These are phyloP conservation scores for Podarcis siculus DNA, from an alignment of 2,797 vertebrate species.

Conservation along the genomic window DNA sequence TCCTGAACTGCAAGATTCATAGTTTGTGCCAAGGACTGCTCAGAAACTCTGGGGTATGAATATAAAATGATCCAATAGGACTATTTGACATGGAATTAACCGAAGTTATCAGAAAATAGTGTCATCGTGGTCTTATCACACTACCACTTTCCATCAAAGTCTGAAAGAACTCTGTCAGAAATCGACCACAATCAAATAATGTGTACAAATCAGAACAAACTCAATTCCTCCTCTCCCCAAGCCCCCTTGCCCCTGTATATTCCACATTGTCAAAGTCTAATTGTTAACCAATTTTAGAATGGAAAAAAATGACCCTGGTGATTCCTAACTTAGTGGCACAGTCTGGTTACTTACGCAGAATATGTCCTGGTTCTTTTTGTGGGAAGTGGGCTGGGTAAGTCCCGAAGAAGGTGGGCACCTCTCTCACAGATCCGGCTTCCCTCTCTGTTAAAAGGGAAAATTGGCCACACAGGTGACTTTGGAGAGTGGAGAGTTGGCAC, in stretches of 20 bases:
- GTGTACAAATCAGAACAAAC: neutral
- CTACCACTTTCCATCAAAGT: neutral
- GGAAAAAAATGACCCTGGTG: no score
- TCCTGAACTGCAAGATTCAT: no score
- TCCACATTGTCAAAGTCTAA: neutral
- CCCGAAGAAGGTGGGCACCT: slow-evolving; percentile 80
- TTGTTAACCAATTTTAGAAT: neutral
- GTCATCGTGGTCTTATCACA: neutral
- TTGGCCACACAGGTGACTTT: slow-evolving; percentile 84
- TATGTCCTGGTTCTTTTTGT: slow-evolving; percentile 96
- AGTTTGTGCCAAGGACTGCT: no score
- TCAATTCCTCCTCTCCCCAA: neutral
- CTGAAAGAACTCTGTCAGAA: neutral
- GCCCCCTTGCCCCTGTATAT: neutral
- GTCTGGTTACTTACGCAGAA: slow-evolving; percentile 87
- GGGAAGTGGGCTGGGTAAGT: slow-evolving; percentile 94
- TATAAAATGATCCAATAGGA: neutral
- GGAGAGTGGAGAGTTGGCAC: slow-evolving; percentile 87
- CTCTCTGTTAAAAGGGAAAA: slow-evolving; percentile 92
- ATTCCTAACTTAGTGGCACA: neutral
- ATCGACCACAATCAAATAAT: neutral
- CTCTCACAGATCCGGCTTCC: slow-evolving; percentile 91
- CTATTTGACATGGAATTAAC: neutral
- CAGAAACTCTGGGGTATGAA: neutral
- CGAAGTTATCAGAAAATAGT: neutral